Conservation (phyloP, 2,113 vertebrate species). For the Suncus etruscus region DNA sequence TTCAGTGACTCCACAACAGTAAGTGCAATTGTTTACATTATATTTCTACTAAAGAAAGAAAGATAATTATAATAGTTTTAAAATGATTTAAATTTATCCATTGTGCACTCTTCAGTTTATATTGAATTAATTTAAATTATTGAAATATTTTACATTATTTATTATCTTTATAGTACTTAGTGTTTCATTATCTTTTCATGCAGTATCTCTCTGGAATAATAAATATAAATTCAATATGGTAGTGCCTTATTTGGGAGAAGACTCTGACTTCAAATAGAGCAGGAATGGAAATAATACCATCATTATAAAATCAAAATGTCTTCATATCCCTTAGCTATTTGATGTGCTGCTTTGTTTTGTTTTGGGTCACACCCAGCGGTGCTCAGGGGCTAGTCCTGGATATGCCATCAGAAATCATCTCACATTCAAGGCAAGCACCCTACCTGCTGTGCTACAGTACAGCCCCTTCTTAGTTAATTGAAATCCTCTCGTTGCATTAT, state of each 20-base stretch:
- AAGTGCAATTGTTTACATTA: background rate
- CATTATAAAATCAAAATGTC: background rate
- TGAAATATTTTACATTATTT: background rate
- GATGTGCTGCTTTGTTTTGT: no score
- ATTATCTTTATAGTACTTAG: background rate
- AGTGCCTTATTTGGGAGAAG: background rate
- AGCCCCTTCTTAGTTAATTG: no score
- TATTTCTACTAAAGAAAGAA: constrained; percentile 14
- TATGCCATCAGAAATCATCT: no score
- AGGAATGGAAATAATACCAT: background rate
- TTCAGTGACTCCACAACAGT: no score
- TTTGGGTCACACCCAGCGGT: no score
- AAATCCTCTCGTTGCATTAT: background rate
- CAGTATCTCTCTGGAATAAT: background rate
- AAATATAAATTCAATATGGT: background rate
- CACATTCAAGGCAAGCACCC: no score
- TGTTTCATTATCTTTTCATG: background rate
- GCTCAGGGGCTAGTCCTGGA: no score
- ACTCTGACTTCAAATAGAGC: background rate
- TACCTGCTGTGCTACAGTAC: no score
- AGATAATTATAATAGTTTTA: background rate
- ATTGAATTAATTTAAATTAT: background rate
- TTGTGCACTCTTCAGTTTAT: background rate
- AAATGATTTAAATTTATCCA: background rate
- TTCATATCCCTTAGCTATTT: background rate